These are phyloP conservation scores for Pantherophis guttatus DNA, from an alignment of 2,113 vertebrate genomes.

Conservation along the genomic window DNA sequence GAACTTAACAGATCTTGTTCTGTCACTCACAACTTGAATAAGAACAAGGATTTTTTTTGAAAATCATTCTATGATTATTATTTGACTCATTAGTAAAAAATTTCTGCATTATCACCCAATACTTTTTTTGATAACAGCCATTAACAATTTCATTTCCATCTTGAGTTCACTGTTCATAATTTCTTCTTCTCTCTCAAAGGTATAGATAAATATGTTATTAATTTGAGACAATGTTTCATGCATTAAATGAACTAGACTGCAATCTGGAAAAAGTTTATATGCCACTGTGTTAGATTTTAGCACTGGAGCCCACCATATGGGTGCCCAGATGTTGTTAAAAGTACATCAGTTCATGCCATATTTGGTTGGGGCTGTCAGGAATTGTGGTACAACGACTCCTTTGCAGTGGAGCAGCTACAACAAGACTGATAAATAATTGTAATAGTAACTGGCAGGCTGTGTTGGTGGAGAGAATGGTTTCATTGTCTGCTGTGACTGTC, in stretches of 20 bases:
- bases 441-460: not conserved
- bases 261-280: not conserved
- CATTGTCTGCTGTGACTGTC: not conserved
- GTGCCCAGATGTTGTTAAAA: not conserved
- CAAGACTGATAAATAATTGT: not conserved
- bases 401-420: not conserved
- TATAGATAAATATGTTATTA: not conserved
- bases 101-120: not conserved
- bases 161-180: not conserved
- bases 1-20: not conserved
- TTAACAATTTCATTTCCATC: not conserved
- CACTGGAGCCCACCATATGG: not conserved
- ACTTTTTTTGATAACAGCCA: not conserved
- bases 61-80: not conserved
- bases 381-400: not conserved
- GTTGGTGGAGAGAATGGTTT: not conserved
- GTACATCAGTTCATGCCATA: not conserved
- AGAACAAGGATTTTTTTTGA: not conserved
- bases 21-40: not conserved
- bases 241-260: not conserved
- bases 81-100: not conserved
- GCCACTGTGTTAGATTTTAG: not conserved
- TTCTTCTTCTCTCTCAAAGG: not conserved
- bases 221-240: not conserved
- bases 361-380: not conserved